Evolutionary conservation across 2,113 vertebrate species (phyloP).

Genomic region (Hemicordylus capensis): DNA sequence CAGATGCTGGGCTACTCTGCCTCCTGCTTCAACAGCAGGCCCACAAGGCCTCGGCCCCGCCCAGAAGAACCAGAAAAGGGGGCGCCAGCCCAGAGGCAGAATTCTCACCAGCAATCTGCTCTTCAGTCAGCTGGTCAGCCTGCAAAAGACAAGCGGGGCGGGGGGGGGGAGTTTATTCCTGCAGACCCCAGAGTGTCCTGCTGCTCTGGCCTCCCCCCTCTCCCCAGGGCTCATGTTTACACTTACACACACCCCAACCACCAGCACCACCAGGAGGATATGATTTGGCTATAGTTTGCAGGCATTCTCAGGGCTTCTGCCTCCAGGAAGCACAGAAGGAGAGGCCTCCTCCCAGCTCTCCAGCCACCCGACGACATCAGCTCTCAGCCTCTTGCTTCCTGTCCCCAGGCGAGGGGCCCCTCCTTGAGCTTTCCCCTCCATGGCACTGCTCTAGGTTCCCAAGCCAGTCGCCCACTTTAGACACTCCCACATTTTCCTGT

Average conservation of each 20-base stretch:
- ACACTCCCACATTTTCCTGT: too few relatives aligned
- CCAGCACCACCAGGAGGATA: too few relatives aligned
- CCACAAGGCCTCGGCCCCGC: too few relatives aligned
- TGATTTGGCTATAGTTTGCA: too few relatives aligned
- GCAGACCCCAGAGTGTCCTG: too few relatives aligned
- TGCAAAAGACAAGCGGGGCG: background rate
- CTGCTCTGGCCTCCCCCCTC: background rate
- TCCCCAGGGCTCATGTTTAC: background rate
- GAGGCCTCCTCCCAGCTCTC: background rate
- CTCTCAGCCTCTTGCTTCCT: too few relatives aligned
- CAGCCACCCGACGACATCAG: background rate
- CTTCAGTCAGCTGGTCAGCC: constrained; percentile 38
- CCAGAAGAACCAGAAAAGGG: too few relatives aligned
- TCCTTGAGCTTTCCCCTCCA: background rate
- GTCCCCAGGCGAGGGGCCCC: background rate
- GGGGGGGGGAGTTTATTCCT: background rate
- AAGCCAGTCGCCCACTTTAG: background rate
- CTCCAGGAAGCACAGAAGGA: background rate
- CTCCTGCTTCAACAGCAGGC: too few relatives aligned
- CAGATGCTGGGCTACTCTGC: too few relatives aligned
- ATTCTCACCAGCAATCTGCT: constrained; percentile 37
- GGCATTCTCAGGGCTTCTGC: background rate
- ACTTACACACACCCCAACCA: background rate
- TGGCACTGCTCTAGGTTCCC: background rate
- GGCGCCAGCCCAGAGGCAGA: too few relatives aligned